phyloP scores from a whole-genome alignment of 1,140 invertebrate species.

The Drosophila lacertosa region DNA sequence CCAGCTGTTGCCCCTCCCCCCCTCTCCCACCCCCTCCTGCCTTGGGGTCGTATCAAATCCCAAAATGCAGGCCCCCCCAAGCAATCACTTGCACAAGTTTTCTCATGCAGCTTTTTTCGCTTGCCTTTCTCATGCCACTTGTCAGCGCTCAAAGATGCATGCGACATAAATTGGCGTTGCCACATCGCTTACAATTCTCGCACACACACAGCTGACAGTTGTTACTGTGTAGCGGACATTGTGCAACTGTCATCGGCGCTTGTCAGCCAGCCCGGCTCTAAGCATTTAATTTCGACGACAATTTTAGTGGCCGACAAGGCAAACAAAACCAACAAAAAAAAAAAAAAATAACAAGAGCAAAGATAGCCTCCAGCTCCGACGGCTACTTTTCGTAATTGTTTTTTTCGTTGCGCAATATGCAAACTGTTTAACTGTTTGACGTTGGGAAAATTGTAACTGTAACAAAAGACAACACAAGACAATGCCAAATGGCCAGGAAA shows the following conservation, averaged over 20 bases:
- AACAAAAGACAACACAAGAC: constrained; percentile 73
- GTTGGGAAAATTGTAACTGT: constrained; percentile 74
- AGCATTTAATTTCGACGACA: constrained; percentile 79
- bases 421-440: constrained; percentile 72
- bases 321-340: constrained; percentile 12
- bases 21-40: not conserved
- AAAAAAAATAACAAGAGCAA: constrained; percentile 14
- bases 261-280: constrained; percentile 66
- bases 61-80: constrained; percentile 25
- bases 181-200: constrained; percentile 39
- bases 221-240: constrained; percentile 52
- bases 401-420: constrained; percentile 70
- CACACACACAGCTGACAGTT: constrained; percentile 46
- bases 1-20: too few relatives aligned
- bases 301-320: constrained; percentile 67
- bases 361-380: constrained; percentile 5
- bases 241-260: constrained; percentile 76
- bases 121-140: constrained; percentile 41
- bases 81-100: constrained; percentile 43
- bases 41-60: constrained; percentile 24
- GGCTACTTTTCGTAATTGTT: constrained; percentile 42
- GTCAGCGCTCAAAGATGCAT: constrained; percentile 72
- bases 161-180: constrained; percentile 70
- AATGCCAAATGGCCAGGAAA: constrained; percentile 74
- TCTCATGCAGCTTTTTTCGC: constrained; percentile 30